These are phyloP conservation scores for Zeus faber DNA, from an alignment of 2,113 vertebrate species.

Conservation along the genomic window DNA sequence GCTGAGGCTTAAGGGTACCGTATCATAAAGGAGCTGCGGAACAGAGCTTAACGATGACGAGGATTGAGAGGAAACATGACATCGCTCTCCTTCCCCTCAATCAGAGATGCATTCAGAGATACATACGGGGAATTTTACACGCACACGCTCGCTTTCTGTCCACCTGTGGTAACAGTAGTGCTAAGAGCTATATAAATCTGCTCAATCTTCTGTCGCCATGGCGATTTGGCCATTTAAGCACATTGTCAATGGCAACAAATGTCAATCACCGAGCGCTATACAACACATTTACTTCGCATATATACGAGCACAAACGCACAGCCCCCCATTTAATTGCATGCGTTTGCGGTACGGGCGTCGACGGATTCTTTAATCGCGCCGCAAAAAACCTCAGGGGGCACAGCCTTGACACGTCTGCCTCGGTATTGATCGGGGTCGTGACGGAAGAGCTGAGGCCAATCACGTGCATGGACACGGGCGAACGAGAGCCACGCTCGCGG, in stretches of 20 bases:
- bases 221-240: constrained; percentile 1
- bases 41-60: constrained; percentile 39
- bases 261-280: constrained; percentile 19
- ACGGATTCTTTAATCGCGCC: too few relatives aligned
- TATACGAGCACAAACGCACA: constrained; percentile 1
- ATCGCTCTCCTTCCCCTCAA: too few relatives aligned
- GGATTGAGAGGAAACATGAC: constrained; percentile 40
- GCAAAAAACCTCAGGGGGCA: too few relatives aligned
- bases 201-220: constrained; percentile 16
- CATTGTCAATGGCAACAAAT: constrained; percentile 22
- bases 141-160: constrained; percentile 9
- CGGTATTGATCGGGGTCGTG: constrained; percentile 30
- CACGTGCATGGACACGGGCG: constrained; percentile 6
- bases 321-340: too few relatives aligned
- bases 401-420: constrained; percentile 15
- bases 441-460: constrained; percentile 26
- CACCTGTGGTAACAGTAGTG: constrained; percentile 16
- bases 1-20: constrained; percentile 29
- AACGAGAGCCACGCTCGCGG: too few relatives aligned
- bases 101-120: not conserved
- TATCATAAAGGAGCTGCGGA: constrained; percentile 46
- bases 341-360: too few relatives aligned
- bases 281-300: not conserved
- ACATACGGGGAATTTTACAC: not conserved
- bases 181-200: constrained; percentile 9